phyloP scores from a whole-genome alignment of 2,888 invertebrate species.

The Xanthia togata region DNA sequence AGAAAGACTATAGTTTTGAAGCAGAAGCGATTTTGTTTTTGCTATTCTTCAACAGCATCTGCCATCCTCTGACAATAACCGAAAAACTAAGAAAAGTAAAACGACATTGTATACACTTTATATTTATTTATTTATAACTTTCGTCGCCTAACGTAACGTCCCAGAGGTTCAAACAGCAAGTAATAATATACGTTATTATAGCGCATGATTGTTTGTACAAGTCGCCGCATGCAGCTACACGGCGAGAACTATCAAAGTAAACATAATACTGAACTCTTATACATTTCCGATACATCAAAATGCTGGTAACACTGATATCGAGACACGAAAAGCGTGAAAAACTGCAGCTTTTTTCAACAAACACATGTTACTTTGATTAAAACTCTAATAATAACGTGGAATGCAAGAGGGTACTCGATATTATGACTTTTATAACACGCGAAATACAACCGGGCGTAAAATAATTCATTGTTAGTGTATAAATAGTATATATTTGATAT shows the following conservation, averaged over 20 bases:
- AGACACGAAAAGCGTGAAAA: slow-evolving; percentile 71
- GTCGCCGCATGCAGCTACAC: slow-evolving; percentile 57
- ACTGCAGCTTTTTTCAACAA: slow-evolving; percentile 64
- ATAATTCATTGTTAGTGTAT: slow-evolving; percentile 80
- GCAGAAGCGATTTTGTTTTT: too few relatives aligned
- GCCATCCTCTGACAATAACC: too few relatives aligned
- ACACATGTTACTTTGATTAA: slow-evolving; percentile 69
- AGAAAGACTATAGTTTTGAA: too few relatives aligned
- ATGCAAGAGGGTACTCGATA: slow-evolving; percentile 85
- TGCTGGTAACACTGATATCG: slow-evolving; percentile 68
- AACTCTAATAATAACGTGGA: slow-evolving; percentile 84
- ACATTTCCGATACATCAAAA: slow-evolving; percentile 68
- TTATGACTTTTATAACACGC: slow-evolving; percentile 70
- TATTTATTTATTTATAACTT: slow-evolving; percentile 84
- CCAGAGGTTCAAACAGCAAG: slow-evolving; percentile 83
- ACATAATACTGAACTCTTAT: slow-evolving; percentile 78
- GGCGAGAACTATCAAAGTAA: slow-evolving; percentile 62
- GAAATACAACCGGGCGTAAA: slow-evolving; percentile 78
- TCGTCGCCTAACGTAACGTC: slow-evolving; percentile 82
- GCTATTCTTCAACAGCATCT: too few relatives aligned
- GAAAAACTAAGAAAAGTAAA: slow-evolving; percentile 56
- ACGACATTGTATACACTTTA: slow-evolving; percentile 75
- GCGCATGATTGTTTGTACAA: slow-evolving; percentile 77
- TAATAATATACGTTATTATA: slow-evolving; percentile 74
- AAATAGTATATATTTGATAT: slow-evolving; percentile 81